Evolutionary conservation across 2,797 vertebrate species (phyloP).

Genomic region (Phataginus tetradactyla): DNA sequence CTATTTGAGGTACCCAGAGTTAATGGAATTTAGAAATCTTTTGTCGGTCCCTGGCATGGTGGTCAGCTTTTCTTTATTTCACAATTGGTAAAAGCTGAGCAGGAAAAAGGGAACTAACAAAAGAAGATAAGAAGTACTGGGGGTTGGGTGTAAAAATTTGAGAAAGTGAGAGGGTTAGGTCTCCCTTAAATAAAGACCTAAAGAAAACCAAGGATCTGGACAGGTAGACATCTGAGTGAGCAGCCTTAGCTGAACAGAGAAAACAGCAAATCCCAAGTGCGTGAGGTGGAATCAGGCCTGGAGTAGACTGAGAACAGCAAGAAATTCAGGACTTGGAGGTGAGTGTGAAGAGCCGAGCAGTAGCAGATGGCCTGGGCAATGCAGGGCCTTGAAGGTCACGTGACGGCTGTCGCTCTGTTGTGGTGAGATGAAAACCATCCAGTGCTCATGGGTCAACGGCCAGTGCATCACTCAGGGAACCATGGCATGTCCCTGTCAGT

Average conservation of each 20-base stretch:
- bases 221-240: background rate
- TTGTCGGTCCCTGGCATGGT: too few relatives aligned
- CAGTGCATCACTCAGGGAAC: background rate
- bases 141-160: background rate
- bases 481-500: background rate
- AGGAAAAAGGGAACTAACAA: background rate
- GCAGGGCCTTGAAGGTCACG: background rate
- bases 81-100: background rate
- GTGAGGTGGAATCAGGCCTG: background rate
- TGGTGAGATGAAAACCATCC: background rate
- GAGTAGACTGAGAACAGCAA: background rate
- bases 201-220: background rate
- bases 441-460: background rate
- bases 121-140: background rate
- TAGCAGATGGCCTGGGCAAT: background rate
- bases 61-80: too few relatives aligned
- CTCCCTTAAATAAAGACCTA: background rate
- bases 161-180: background rate
- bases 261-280: background rate
- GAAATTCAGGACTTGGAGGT: background rate
- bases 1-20: too few relatives aligned
- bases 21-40: too few relatives aligned
- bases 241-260: too few relatives aligned
- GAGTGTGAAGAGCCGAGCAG: background rate
- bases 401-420: background rate